phyloP scores from a whole-genome alignment of 2,888 invertebrate species.

The Aporophyla nigra region DNA sequence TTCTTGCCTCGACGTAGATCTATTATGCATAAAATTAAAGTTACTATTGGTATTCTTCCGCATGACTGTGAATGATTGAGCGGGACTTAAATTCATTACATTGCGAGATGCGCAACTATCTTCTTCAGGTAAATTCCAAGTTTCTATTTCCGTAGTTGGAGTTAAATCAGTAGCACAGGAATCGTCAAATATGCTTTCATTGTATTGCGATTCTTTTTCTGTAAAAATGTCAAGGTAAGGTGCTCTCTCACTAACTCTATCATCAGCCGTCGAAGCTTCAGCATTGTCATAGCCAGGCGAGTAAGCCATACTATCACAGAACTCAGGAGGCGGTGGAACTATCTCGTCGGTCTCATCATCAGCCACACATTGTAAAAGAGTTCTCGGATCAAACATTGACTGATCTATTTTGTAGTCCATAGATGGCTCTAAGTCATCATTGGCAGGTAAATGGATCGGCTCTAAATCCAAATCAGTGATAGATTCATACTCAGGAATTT shows the following conservation, averaged over 20 bases:
- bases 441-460: conserved; percentile 29
- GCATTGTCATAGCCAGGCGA: conserved; percentile 12
- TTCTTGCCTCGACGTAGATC: conserved; percentile 42
- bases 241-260: background rate
- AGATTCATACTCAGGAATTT: conserved; percentile 24
- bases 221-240: background rate
- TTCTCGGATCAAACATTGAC: conserved; percentile 83
- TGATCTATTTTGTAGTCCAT: conserved; percentile 73
- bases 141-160: conserved; percentile 78
- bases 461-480: conserved; percentile 45
- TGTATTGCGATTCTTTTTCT: conserved; percentile 24
- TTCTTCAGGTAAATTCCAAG: conserved; percentile 76
- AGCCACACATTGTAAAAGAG: conserved; percentile 76
- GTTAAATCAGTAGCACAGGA: conserved; percentile 60
- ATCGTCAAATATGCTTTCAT: conserved; percentile 66
- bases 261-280: conserved; percentile 8
- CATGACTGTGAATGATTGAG: conserved; percentile 67
- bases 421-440: conserved; percentile 42
- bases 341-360: conserved; percentile 69
- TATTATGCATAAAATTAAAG: conserved; percentile 33
- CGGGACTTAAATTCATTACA: conserved; percentile 42
- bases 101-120: conserved; percentile 49
- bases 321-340: conserved; percentile 82
- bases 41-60: conserved; percentile 59
- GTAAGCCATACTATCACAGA: conserved; percentile 71